These are phyloP conservation scores for Dascyllus trimaculatus DNA, from an alignment of 2,113 vertebrate species.

Conservation along the genomic window DNA sequence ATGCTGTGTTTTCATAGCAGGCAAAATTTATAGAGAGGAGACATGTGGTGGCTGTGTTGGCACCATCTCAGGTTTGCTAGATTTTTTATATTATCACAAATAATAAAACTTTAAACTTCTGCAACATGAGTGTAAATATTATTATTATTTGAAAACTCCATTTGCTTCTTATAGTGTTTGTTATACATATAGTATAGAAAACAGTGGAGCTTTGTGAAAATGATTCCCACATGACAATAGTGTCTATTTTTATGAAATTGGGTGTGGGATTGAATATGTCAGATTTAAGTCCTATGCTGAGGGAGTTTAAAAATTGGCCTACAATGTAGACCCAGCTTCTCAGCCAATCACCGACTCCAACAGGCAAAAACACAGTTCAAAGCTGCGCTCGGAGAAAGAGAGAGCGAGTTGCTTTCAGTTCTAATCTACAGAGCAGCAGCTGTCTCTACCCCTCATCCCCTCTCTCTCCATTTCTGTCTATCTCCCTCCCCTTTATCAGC, in stretches of 20 bases:
- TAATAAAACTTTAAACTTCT: background rate
- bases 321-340: constrained; percentile 27
- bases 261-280: constrained; percentile 11
- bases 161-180: background rate
- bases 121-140: background rate
- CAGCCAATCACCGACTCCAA: constrained; percentile 52
- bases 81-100: background rate
- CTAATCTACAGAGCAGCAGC: constrained; percentile 84
- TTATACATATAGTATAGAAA: background rate
- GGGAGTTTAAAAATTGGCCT: constrained; percentile 34
- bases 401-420: constrained; percentile 67
- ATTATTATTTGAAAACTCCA: too few species aligned
- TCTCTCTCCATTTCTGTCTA: constrained; percentile 37
- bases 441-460: constrained; percentile 58
- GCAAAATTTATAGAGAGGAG: background rate
- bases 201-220: background rate
- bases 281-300: constrained; percentile 16
- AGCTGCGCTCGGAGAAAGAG: constrained; percentile 34
- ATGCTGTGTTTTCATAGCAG: background rate
- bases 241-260: constrained; percentile 10
- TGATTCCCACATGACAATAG: background rate
- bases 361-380: constrained; percentile 65
- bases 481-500: constrained; percentile 66
- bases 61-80: background rate
- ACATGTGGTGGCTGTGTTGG: background rate